A percentile compares a stretch with the other conserved stretches of the same genome.
These are phyloP conservation scores for Daktulosphaira vitifoliae DNA, from an alignment of 1,140 invertebrate species.

Conservation along the genomic window DNA sequence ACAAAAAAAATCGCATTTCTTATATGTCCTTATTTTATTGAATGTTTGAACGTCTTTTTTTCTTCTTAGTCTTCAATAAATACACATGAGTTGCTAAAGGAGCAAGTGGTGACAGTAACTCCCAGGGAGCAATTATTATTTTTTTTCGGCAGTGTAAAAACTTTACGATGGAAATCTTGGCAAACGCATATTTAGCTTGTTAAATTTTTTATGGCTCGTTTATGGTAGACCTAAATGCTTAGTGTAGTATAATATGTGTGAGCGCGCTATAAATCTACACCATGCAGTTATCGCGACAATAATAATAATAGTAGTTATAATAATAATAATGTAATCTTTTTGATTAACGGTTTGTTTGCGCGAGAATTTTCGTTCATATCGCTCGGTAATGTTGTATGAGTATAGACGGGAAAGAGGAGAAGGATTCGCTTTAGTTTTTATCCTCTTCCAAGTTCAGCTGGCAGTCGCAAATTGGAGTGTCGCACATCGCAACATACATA, in stretches of 20 bases:
- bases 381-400: not conserved
- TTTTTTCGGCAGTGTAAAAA: not conserved
- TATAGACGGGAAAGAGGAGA: not conserved
- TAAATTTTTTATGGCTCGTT: not conserved
- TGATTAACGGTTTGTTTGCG: conserved; percentile 33
- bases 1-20: no score
- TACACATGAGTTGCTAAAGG: no score
- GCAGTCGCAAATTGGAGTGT: conserved; percentile 16
- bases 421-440: conserved; percentile 1
- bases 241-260: conserved; percentile 8
- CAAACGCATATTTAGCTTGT: not conserved
- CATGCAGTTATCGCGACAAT: not conserved
- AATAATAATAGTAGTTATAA: conserved; percentile 10
- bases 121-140: conserved; percentile 7
- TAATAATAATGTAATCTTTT: conserved; percentile 24
- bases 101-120: not conserved
- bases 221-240: not conserved
- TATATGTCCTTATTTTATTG: no score
- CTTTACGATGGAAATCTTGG: conserved; percentile 22
- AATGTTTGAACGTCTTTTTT: no score
- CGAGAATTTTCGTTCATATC: conserved; percentile 19
- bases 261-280: not conserved
- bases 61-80: no score
- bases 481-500: not conserved
- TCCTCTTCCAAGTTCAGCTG: conserved; percentile 12